These are phyloP conservation scores for Istiophorus platypterus DNA, from an alignment of 2,113 vertebrate genomes.

Conservation along the genomic window DNA sequence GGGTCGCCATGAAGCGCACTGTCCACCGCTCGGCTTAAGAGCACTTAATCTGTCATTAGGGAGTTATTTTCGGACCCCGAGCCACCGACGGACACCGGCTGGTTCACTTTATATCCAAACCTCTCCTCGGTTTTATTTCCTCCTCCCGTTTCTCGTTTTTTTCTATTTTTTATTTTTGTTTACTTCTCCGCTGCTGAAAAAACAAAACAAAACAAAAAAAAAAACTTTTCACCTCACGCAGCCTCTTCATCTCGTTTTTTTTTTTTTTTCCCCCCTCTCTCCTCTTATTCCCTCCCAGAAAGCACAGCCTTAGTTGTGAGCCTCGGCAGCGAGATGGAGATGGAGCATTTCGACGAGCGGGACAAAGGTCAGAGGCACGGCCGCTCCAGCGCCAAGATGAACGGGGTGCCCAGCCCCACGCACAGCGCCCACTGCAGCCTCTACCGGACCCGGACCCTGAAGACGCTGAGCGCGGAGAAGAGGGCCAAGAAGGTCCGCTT, in stretches of 20 bases:
- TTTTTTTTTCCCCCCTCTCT: background rate
- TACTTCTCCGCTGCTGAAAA: constrained; percentile 22
- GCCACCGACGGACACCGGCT: constrained; percentile 38
- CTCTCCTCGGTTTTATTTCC: background rate
- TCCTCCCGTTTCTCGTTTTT: background rate
- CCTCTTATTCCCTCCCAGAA: constrained; percentile 48
- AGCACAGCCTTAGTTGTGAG: constrained; percentile 80
- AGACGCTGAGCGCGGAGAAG: constrained; percentile 95
- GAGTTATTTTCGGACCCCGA: constrained; percentile 78
- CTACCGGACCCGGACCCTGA: constrained; percentile 96
- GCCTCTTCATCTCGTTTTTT: background rate
- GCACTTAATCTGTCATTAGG: constrained; percentile 82
- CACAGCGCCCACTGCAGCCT: constrained; percentile 99
- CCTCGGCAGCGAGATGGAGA: constrained; percentile 91
- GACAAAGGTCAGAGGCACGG: constrained; percentile 92
- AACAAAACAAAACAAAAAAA: too few species aligned
- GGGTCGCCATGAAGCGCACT: constrained; percentile 56
- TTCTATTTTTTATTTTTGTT: constrained; percentile 16
- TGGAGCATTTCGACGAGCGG: constrained; percentile 97
- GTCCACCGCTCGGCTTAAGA: constrained; percentile 73
- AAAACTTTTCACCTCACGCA: constrained; percentile 27
- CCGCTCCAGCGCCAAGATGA: constrained; percentile 88
- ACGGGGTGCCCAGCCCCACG: constrained; percentile 94
- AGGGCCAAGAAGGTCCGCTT: constrained; percentile 98
- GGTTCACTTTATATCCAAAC: constrained; percentile 2